A percentile compares a stretch with the other conserved stretches of the same genome.
Conservation (phyloP, 1,140 invertebrate species). For the Magallana angulata region DNA sequence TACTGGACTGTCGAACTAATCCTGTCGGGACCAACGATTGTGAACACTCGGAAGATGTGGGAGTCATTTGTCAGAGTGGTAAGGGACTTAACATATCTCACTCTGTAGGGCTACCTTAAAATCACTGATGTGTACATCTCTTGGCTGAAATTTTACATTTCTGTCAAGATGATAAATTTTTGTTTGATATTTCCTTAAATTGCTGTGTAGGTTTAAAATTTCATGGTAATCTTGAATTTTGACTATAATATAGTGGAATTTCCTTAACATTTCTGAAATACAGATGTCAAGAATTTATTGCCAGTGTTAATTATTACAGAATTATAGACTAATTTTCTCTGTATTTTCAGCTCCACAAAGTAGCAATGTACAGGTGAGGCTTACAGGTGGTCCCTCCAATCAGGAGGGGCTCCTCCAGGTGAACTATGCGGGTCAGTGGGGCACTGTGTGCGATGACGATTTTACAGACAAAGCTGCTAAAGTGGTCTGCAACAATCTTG, state of each 20-base stretch:
- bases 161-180: no score
- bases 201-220: no score
- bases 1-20: constrained; percentile 60
- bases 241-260: no score
- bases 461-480: constrained; percentile 59
- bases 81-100: constrained; percentile 2
- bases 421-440: constrained; percentile 62
- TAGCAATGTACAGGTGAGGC: constrained; percentile 46
- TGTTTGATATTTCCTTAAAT: no score
- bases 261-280: no score
- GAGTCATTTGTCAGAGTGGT: constrained; percentile 63
- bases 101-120: no score
- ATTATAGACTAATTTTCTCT: background rate
- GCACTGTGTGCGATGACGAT: constrained; percentile 70
- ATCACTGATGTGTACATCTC: no score
- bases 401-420: constrained; percentile 63
- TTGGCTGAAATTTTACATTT: no score
- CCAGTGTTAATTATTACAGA: background rate
- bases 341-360: constrained; percentile 38
- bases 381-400: constrained; percentile 48
- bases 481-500: constrained; percentile 63
- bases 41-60: constrained; percentile 69
- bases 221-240: no score
- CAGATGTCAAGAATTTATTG: no score
- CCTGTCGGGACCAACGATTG: constrained; percentile 65